Base-by-base conservation (phyloP, 2,113 vertebrate genomes). In the Sinocyclocheilus maitianheensis region DNA sequence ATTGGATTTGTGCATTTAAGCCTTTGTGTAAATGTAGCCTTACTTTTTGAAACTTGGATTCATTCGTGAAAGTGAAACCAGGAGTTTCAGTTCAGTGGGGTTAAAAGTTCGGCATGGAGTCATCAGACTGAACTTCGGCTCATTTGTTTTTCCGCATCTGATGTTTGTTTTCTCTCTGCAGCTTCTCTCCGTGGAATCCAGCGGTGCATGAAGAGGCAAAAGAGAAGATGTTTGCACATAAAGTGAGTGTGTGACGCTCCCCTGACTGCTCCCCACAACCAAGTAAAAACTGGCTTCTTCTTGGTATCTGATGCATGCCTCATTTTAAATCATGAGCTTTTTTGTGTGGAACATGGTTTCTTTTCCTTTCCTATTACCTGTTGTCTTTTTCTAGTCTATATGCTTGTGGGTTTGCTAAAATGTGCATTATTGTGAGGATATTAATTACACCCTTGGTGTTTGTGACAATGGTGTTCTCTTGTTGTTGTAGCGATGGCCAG, bases 151-250 rank as follows among this genome's bases (percentile, higher is more conserved):
- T 37, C 13, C 22, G 26, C 9, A 22, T 43, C 75, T 58, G 1
- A 51, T 58, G 24, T 67, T 82, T 22, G 24, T 90, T 20, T 24
- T 51, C 79, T 82, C 34, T 11, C 85, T 87, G 63, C 85, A 99
- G 98, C 86, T 99, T 99, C 94, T 99, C 98, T 90, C 97, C 97
- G 0, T 99, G 98, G 98, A 99, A 99, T 92, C 97, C 98, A 90
- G 93, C 96, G 90, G 93, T 99, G 88, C 98, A 99, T 0, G 96
- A 98, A 48, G 98, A 99, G 91, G 97, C 97, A 82, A 97, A 98
- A 93, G 97, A 98, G 88, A 96, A 96, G 89, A 99, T 99, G 97
- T 96, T 99, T 91, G 94, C 95, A 88, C 95, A 96, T 89, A 98
- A 97, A 94, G 98, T 98, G 95, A 46, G 95, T 88, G 63, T 81